A percentile compares a stretch with the other conserved stretches of the same genome.
Evolutionary conservation across 2,113 vertebrate species (phyloP).

Genomic region (Anarhynchus alexandrinus): DNA sequence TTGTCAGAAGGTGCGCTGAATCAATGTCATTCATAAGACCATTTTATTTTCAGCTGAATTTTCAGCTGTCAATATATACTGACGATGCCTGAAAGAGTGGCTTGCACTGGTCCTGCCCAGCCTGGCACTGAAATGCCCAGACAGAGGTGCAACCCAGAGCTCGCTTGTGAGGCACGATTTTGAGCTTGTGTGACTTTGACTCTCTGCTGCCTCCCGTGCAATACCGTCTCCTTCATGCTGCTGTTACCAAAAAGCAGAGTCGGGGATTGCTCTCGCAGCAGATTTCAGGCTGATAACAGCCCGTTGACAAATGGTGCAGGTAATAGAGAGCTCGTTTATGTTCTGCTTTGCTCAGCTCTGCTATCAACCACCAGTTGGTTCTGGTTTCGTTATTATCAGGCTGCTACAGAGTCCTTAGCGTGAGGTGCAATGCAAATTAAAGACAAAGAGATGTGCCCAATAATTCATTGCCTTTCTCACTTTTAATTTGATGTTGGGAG

Average conservation of each 20-base stretch:
- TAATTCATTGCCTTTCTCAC: background rate
- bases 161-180: accelerated
- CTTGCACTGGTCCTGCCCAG: background rate
- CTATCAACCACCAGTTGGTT: background rate
- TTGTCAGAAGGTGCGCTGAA: background rate
- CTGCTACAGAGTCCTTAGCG: background rate
- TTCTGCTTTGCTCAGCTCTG: background rate
- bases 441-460: background rate
- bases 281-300: background rate
- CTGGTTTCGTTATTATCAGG: background rate
- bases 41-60: background rate
- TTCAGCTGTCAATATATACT: background rate
- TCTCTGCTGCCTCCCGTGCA: background rate
- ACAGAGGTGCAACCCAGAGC: accelerated
- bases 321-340: background rate
- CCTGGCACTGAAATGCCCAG: background rate
- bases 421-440: background rate
- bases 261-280: background rate
- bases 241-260: background rate
- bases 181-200: background rate
- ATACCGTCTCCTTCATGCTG: background rate
- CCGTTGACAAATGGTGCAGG: background rate
- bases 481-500: background rate
- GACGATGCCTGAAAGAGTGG: background rate
- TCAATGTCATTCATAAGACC: too few species aligned